Base-by-base conservation (phyloP, 2,113 vertebrate species). In the Cnemophilus loriae region DNA sequence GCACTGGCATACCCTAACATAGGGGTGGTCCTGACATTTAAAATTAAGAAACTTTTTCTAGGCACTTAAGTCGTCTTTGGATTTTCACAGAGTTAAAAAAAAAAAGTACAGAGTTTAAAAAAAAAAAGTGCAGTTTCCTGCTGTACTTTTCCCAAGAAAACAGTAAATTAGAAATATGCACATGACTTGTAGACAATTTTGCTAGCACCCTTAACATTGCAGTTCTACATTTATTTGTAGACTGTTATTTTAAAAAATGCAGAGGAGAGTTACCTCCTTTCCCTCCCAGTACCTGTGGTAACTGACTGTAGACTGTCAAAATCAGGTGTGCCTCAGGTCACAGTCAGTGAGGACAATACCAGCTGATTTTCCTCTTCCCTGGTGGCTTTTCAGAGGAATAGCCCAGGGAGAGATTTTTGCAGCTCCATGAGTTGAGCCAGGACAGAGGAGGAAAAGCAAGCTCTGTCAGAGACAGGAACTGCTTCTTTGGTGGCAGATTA, bases 121-220 rank as follows among this genome's bases (percentile, higher is more conserved):
- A n/a, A n/a, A n/a, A n/a, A n/a, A n/a, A n/a, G n/a, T n/a, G 18
- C 67, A 16, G 2, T 24, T 65, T 84, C 10, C 12, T 69, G n/a
- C 69, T 39, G 26, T 10, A 14, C 4, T 73, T 82, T 21, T 42
- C 16, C 33, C 24, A 23, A 82, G 39, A 76, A 88, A 76, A 39
- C 13, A 39, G 6, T 46, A 11, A 13, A n/a, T 44, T 44, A 53
- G 59, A 78, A 50, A 61, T 61, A 37, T 1, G 0, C 9, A 6
- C 0, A 0, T 10, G 22, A 27, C 7, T 47, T 42, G 13, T 0
- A 7, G 33, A 17, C 1, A 28, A 3, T 37, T 53, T 70, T 67
- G 5, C 32, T 26, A n/a, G 14, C 59, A 35, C 15, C 4, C 27
- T 56, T 55, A 71, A 23, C 21, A 52, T 26, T 57, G 20, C 8